Evolutionary conservation across 2,888 invertebrate species (phyloP).

Genomic region (Drosophila meridiana): DNA sequence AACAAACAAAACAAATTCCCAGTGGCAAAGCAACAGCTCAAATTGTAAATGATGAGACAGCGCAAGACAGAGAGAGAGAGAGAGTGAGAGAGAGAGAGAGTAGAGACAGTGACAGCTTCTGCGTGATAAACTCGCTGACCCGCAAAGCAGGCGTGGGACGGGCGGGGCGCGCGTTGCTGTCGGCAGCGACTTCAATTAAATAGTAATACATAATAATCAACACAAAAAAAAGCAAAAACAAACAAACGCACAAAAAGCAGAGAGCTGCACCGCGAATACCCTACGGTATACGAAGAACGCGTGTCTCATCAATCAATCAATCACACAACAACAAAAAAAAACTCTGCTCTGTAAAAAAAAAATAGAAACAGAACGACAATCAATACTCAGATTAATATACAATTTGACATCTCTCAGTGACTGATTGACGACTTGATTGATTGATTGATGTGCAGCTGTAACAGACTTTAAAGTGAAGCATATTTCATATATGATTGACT

Average conservation of each 20-base stretch:
- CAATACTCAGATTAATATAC: neutral
- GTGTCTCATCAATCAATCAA: conserved; percentile 8
- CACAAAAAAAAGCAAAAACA: conserved; percentile 13
- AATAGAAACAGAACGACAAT: too few relatives aligned
- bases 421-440: neutral
- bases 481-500: neutral
- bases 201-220: conserved; percentile 74
- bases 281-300: neutral
- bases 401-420: neutral
- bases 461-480: too few relatives aligned
- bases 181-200: conserved; percentile 68
- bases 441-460: neutral
- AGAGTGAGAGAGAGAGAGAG: neutral
- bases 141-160: conserved; percentile 20
- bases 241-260: neutral
- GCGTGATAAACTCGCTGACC: conserved; percentile 71
- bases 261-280: conserved; percentile 11
- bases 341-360: neutral
- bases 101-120: conserved; percentile 4
- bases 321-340: neutral
- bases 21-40: conserved; percentile 22
- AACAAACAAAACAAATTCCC: conserved; percentile 37
- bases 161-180: conserved; percentile 20
- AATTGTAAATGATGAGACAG: conserved; percentile 21
- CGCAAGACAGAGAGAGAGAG: neutral